Evolutionary conservation across 2,113 vertebrate species (phyloP).

Genomic region (Ptyas mucosa): DNA sequence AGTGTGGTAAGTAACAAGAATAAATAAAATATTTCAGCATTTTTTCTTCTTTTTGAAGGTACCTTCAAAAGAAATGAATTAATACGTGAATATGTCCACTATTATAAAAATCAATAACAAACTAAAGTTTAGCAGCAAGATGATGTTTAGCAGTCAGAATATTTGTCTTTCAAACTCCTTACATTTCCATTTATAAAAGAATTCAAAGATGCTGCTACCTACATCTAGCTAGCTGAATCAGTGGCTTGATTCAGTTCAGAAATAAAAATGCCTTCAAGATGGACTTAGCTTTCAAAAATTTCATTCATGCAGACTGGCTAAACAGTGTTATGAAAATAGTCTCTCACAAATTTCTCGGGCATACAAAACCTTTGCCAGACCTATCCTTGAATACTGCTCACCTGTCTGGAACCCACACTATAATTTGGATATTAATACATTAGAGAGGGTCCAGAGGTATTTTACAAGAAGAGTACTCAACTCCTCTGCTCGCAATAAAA

Average conservation of each 20-base stretch:
- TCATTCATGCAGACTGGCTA: neutral
- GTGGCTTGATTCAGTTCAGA: neutral
- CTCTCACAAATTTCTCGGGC: neutral
- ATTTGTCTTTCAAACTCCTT: neutral
- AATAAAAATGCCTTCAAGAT: neutral
- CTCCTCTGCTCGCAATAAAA: too few species aligned
- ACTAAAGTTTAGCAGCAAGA: neutral
- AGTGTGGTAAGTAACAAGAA: constrained; percentile 72
- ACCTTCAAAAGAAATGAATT: neutral
- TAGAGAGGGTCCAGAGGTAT: too few species aligned
- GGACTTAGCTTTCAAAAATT: neutral
- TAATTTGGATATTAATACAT: too few species aligned
- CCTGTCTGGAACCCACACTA: too few species aligned
- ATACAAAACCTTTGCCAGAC: too few species aligned
- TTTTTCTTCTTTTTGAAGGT: neutral
- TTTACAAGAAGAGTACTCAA: too few species aligned
- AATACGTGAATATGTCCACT: neutral
- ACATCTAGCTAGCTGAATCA: neutral
- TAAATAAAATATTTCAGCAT: neutral
- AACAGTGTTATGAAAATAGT: neutral
- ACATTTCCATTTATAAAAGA: neutral
- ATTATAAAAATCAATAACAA: neutral
- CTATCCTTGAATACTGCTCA: too few species aligned
- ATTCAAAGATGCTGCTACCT: neutral
- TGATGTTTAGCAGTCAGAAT: neutral